These are phyloP conservation scores for Hyphantria cunea DNA, from an alignment of 1,140 invertebrate species.

Conservation along the genomic window DNA sequence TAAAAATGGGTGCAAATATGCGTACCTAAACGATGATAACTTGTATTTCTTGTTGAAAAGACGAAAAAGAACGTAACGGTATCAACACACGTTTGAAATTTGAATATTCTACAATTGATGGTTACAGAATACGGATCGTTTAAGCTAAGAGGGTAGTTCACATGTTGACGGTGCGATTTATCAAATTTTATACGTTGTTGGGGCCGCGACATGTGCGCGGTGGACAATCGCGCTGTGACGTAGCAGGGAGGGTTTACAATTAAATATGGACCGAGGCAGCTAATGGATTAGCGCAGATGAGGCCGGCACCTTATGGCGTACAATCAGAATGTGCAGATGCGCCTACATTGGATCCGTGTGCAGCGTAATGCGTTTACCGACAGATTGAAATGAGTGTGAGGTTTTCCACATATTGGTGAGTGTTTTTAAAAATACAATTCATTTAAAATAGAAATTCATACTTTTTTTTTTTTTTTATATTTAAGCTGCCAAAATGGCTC, in stretches of 20 bases:
- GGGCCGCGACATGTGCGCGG: constrained; percentile 73
- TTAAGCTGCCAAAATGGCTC: no score
- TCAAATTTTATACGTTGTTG: constrained; percentile 75
- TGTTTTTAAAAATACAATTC: no score
- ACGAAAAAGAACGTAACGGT: constrained; percentile 30
- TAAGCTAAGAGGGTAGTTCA: constrained; percentile 79
- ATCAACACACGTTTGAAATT: constrained; percentile 25
- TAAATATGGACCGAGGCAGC: constrained; percentile 74
- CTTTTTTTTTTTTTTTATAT: no score
- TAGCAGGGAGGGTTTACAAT: constrained; percentile 49
- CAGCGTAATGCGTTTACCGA: constrained; percentile 29
- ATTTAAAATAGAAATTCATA: no score
- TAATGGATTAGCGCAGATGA: constrained; percentile 78
- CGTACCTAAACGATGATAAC: constrained; percentile 58
- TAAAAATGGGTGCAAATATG: constrained; percentile 18
- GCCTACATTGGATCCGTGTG: constrained; percentile 49
- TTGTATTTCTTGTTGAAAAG: constrained; percentile 31
- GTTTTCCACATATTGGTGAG: not conserved
- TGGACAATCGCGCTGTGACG: constrained; percentile 64
- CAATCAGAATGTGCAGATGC: constrained; percentile 67
- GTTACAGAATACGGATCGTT: constrained; percentile 57
- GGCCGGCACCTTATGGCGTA: constrained; percentile 64
- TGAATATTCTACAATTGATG: constrained; percentile 21
- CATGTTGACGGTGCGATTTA: constrained; percentile 78
- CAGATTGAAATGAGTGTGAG: constrained; percentile 15